These are phyloP conservation scores for Agelaius phoeniceus DNA, from an alignment of 2,113 vertebrate genomes.

Conservation along the genomic window DNA sequence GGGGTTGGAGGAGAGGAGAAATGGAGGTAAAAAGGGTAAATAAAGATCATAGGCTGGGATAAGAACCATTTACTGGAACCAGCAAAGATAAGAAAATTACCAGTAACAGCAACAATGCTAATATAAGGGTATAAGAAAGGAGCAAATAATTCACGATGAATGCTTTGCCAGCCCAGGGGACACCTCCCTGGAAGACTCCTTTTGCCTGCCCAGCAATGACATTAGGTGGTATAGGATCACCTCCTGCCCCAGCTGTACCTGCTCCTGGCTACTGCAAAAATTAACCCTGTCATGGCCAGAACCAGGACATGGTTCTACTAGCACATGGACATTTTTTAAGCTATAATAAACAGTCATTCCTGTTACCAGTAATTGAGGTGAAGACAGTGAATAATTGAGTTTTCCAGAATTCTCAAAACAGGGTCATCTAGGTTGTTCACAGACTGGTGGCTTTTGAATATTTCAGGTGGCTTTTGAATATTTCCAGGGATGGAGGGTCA, in stretches of 20 bases:
- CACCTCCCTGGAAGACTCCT: background rate
- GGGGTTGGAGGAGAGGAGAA: background rate
- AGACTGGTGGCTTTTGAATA: background rate
- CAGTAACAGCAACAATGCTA: background rate
- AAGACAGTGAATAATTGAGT: background rate
- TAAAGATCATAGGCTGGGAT: background rate
- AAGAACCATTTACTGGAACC: background rate
- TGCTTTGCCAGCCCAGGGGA: background rate
- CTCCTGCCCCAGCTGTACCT: background rate
- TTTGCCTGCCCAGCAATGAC: background rate
- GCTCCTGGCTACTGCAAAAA: background rate
- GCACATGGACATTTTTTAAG: background rate
- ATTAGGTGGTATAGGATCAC: too few species aligned
- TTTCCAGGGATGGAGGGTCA: background rate
- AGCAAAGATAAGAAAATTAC: background rate
- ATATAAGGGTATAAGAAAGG: background rate
- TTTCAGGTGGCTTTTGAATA: background rate
- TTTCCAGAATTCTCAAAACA: background rate
- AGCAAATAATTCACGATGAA: background rate
- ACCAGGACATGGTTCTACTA: background rate
- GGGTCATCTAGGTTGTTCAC: background rate
- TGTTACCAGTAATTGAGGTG: background rate
- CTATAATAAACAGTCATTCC: background rate
- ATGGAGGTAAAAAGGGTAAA: background rate
- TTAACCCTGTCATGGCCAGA: background rate